Evolutionary conservation across 2,113 vertebrate genomes (phyloP), one percentile per base, ranked within the genome.

Genomic region (Chinchilla lanigera): DNA sequence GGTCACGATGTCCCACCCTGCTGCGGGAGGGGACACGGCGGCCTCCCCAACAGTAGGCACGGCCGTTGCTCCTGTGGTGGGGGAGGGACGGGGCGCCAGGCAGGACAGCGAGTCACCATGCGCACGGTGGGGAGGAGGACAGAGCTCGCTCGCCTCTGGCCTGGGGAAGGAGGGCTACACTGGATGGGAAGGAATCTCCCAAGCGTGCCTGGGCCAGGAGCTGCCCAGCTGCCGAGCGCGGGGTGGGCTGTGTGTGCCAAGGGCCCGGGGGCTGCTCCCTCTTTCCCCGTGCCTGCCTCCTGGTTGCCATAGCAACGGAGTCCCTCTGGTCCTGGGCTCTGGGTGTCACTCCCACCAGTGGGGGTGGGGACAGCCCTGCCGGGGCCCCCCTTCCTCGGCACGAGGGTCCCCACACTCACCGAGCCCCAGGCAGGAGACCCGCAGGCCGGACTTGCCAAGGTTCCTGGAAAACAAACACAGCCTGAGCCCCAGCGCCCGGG

Each of bases 391-490:
- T 26, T 35, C n/a, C 61, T 28, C 17, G 20, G 10, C 7, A 50
- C 11, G 1, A 85, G 52, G 52, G n/a, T 14, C 0, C 38, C 13
- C 41, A 52, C 30, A 99, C 99, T 99, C 98, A 99, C 99, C 99
- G 97, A 99, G 99, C 96, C 99, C 99, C 73, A 99, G 99, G 98
- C 99, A 99, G 98, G 99, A 99, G 93, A 99, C 99, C 16, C 99
- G 99, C 98, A 99, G 98, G 94, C 99, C 99, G 0, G 99, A 99
- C 98, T 99, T 99, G 82, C 99, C 99, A 38, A 99, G 99, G 98
- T 99, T 99, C 99, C 99, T 99, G 99, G 90, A 99, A 98, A 98
- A 98, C 63, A 98, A 85, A 90, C 0, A 30, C 4, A 0, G 83
- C 16, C 20, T 97, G 47, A 97, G 85, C 35, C 24, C 75, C 2